Evolutionary conservation across 2,797 vertebrate species (phyloP).

Genomic region (Saxicola maurus): DNA sequence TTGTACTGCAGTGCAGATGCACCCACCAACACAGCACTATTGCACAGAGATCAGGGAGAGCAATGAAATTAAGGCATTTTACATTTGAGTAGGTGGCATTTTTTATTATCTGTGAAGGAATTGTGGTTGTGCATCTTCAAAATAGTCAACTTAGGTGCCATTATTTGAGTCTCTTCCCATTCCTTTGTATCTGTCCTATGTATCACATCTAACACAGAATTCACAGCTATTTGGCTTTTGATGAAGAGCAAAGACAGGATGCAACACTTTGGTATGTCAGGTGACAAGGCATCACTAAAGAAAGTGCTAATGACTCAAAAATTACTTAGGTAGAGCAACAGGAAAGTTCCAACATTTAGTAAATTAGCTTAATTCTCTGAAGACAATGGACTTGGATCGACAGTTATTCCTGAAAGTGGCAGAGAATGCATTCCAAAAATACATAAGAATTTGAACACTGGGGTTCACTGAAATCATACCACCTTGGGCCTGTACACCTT

Average conservation of each 20-base stretch:
- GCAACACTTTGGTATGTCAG: background rate
- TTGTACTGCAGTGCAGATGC: background rate
- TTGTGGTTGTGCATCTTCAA: background rate
- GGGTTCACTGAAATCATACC: background rate
- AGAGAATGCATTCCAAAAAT: background rate
- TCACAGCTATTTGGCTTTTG: constrained; percentile 10
- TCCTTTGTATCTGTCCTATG: background rate
- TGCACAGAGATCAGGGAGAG: background rate
- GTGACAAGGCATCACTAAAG: accelerated
- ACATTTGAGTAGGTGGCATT: background rate
- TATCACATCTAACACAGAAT: background rate
- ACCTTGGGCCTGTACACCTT: background rate
- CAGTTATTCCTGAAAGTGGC: background rate
- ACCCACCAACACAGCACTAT: background rate
- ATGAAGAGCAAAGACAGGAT: background rate
- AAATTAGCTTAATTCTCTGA: background rate
- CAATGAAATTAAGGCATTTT: background rate
- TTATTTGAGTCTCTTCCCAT: background rate
- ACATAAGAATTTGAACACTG: background rate
- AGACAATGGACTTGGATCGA: background rate
- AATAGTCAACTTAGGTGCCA: background rate
- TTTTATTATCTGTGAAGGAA: background rate
- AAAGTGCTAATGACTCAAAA: constrained; percentile 21
- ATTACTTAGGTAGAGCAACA: background rate
- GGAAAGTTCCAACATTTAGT: background rate